Evolutionary conservation across 2,888 invertebrate genomes (phyloP).

Genomic region (Lacanobia wlatinum): DNA sequence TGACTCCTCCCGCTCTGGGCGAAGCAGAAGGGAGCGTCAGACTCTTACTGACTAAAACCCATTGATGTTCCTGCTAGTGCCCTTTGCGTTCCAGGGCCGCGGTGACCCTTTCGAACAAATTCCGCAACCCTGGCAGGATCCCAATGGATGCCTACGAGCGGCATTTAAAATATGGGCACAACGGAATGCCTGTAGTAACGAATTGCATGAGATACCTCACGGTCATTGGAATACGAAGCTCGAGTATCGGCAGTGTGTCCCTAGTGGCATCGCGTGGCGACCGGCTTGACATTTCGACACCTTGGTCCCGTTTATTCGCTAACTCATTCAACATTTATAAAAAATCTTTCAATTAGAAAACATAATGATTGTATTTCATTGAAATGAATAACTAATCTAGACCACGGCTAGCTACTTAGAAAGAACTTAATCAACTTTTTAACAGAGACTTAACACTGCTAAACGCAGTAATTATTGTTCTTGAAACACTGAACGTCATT

Average conservation of each 20-base stretch:
- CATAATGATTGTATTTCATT: conserved; percentile 17
- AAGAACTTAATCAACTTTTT: conserved; percentile 22
- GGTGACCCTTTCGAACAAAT: too few relatives aligned
- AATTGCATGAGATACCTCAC: background rate
- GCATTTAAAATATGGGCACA: background rate
- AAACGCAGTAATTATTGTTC: conserved; percentile 19
- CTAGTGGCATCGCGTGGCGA: conserved; percentile 13
- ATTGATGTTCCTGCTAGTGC: too few relatives aligned
- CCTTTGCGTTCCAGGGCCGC: too few relatives aligned
- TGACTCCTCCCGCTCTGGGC: rapidly evolving
- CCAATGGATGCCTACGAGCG: too few relatives aligned
- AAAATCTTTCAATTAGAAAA: conserved; percentile 1
- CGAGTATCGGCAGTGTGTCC: background rate
- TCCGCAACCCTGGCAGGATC: too few relatives aligned
- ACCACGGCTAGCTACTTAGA: conserved; percentile 27
- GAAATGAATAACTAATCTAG: conserved; percentile 24
- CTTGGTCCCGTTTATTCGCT: background rate
- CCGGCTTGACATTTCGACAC: conserved; percentile 4
- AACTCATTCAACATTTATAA: conserved; percentile 8
- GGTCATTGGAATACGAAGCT: background rate
- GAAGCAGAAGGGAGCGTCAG: too few relatives aligned
- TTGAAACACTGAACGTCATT: conserved; percentile 17
- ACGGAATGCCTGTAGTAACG: too few relatives aligned
- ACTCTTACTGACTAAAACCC: too few relatives aligned
- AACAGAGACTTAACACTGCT: conserved; percentile 3